phyloP scores from a whole-genome alignment of 2,113 vertebrate genomes.

The Pandion haliaetus region DNA sequence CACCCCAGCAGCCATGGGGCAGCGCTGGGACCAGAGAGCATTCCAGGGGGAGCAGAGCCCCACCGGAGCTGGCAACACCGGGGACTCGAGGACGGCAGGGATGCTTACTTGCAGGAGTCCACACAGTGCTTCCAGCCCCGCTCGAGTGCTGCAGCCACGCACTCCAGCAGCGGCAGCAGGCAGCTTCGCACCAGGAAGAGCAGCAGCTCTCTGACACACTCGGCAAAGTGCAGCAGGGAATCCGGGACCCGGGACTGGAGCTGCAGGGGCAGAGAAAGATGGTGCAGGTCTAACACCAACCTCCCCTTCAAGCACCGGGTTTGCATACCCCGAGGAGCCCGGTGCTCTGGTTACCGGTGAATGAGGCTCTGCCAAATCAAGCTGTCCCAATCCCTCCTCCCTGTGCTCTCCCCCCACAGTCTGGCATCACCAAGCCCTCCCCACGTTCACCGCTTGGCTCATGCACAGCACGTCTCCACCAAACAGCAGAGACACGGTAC shows the following conservation, averaged over 20 bases:
- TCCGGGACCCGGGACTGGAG: conserved; percentile 80
- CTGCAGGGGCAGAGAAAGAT: background rate
- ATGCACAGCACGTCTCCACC: rapidly evolving
- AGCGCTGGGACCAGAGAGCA: background rate
- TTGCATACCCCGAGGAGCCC: too few species aligned
- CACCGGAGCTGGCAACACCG: background rate
- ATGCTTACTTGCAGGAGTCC: conserved; percentile 85
- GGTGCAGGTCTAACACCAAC: rapidly evolving
- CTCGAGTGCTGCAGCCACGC: conserved; percentile 61
- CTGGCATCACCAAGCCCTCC: background rate
- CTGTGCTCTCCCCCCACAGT: background rate
- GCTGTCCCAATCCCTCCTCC: background rate
- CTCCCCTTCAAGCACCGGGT: too few species aligned
- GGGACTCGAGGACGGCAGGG: background rate
- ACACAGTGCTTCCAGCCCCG: conserved; percentile 79
- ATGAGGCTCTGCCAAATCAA: background rate
- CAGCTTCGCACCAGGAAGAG: conserved; percentile 78
- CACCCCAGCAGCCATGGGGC: background rate
- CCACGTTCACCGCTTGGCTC: rapidly evolving
- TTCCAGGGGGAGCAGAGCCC: background rate
- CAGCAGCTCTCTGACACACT: conserved; percentile 79
- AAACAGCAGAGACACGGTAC: background rate
- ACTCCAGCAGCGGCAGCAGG: conserved; percentile 76
- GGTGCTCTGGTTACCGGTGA: rapidly evolving
- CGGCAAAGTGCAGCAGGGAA: conserved; percentile 71